Conservation (phyloP, 1,140 invertebrate species). For the Drosophila lacertosa region DNA sequence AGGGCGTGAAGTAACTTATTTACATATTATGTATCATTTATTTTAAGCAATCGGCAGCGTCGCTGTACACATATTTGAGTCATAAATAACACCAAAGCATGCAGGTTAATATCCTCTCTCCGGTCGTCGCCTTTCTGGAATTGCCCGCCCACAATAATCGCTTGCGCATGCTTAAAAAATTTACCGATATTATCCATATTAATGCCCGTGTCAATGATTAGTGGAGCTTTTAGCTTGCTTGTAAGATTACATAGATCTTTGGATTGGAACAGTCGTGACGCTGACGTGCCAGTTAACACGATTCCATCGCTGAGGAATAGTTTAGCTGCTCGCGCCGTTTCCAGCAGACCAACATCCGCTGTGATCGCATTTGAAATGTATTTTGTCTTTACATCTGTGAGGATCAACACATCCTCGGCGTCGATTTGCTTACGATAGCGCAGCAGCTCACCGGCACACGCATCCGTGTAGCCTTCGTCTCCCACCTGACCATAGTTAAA, state of each 20-base stretch:
- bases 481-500: conserved; percentile 93
- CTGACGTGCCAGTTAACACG: conserved; percentile 90
- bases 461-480: conserved; percentile 92
- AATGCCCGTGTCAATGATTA: too few species aligned
- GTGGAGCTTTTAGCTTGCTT: too few species aligned
- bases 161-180: too few species aligned
- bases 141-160: too few species aligned
- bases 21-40: background rate
- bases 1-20: background rate
- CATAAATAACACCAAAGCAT: too few species aligned
- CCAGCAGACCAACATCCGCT: conserved; percentile 88
- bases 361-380: conserved; percentile 93
- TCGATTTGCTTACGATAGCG: conserved; percentile 89
- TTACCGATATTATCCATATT: too few species aligned
- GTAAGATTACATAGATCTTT: too few species aligned
- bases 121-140: too few species aligned
- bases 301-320: conserved; percentile 93
- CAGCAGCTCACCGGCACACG: conserved; percentile 90
- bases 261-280: too few species aligned
- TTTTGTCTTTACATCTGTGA: conserved; percentile 94
- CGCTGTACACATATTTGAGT: too few species aligned
- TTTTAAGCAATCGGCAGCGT: too few species aligned
- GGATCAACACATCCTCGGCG: conserved; percentile 89
- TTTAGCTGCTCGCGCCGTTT: conserved; percentile 91
- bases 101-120: too few species aligned